These are phyloP conservation scores for Carduelis carduelis DNA, from an alignment of 2,797 vertebrate species.

Conservation along the genomic window DNA sequence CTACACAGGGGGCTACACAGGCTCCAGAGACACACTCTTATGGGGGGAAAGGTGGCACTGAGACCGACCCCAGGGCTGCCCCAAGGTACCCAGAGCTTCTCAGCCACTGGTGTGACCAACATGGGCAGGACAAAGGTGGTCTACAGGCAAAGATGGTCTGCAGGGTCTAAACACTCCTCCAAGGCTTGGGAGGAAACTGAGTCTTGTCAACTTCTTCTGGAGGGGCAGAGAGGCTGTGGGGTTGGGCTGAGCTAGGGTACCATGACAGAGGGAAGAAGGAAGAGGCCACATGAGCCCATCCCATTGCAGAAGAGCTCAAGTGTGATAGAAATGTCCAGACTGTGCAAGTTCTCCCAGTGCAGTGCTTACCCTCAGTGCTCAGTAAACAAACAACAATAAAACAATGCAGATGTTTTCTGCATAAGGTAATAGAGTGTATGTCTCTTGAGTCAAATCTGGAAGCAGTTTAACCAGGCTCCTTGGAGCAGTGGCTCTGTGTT, in stretches of 20 bases:
- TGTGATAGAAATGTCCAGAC: background rate
- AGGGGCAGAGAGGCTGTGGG: background rate
- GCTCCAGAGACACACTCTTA: fast-evolving
- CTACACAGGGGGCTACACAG: background rate
- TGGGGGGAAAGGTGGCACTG: background rate
- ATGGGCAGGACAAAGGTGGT: background rate
- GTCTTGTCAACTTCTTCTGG: background rate
- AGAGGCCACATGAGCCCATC: background rate
- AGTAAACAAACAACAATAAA: constrained; percentile 47
- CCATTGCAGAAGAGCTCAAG: background rate
- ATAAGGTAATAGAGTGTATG: constrained; percentile 32
- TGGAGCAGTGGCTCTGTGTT: constrained; percentile 29
- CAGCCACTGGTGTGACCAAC: background rate
- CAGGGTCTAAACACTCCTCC: background rate
- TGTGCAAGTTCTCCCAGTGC: fast-evolving
- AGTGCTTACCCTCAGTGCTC: background rate
- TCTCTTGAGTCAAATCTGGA: constrained; percentile 42
- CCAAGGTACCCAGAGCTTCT: fast-evolving
- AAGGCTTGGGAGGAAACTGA: background rate
- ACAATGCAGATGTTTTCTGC: constrained; percentile 20
- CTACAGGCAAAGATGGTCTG: background rate
- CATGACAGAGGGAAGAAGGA: background rate
- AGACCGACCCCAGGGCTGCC: fast-evolving
- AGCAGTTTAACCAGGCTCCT: constrained; percentile 33
- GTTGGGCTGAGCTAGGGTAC: background rate